A percentile compares a stretch with the other conserved stretches of the same genome.
phyloP scores from a whole-genome alignment of 1,140 invertebrate species.

The Neomicropteryx cornuta region DNA sequence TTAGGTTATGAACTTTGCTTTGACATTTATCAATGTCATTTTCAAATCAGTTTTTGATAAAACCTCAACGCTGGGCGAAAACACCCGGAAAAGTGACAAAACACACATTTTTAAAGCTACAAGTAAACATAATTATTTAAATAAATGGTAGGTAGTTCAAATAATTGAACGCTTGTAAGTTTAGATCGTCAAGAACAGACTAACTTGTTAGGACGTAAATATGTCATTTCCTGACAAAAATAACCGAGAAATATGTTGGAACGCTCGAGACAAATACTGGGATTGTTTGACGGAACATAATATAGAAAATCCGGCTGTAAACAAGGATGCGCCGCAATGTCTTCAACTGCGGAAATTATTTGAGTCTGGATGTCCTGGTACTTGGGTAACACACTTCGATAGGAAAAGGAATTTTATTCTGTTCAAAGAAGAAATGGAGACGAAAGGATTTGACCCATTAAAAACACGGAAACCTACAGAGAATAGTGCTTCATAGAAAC shows the following conservation, averaged over 20 bases:
- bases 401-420: conserved; percentile 76
- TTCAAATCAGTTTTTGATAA: too few relatives aligned
- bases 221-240: conserved; percentile 81
- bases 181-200: too few relatives aligned
- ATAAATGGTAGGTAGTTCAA: too few relatives aligned
- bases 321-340: conserved; percentile 47
- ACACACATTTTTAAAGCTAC: too few relatives aligned
- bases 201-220: too few relatives aligned
- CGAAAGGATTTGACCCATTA: conserved; percentile 70
- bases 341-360: conserved; percentile 61
- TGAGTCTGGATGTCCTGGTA: conserved; percentile 70
- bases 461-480: conserved; percentile 16
- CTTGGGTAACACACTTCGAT: conserved; percentile 94
- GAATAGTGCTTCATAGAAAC: not conserved
- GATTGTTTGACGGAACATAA: conserved; percentile 67
- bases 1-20: too few relatives aligned
- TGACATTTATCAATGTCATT: too few relatives aligned
- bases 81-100: too few relatives aligned
- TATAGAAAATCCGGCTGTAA: conserved; percentile 29
- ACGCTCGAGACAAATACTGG: conserved; percentile 77
- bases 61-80: too few relatives aligned
- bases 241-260: conserved; percentile 74
- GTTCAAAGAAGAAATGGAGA: conserved; percentile 81
- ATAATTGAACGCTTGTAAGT: too few relatives aligned
- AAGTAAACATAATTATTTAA: too few relatives aligned